Evolutionary conservation across 2,113 vertebrate species (phyloP), one percentile per base, ranked within the genome.

Genomic region (Muscicapa adusta): DNA sequence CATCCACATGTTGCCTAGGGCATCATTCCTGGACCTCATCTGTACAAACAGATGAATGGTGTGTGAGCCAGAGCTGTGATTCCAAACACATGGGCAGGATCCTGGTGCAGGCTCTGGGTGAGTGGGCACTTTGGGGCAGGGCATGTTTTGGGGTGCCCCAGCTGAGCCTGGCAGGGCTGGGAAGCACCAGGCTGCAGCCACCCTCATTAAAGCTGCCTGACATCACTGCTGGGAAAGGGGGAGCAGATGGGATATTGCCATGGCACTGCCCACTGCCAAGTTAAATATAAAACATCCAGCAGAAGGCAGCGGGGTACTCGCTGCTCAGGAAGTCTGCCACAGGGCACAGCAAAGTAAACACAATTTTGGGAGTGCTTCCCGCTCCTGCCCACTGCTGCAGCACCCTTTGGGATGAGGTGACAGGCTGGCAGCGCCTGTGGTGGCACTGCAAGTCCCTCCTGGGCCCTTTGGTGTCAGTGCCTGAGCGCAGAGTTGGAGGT

Each of bases 271-370:
- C 88, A 94, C 95, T 80, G 94, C 80, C 89, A 93, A 95, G 96
- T 96, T 95, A 97, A 97, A 97, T 97, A 96, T 95, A 95, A 95
- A 94, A 40, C 91, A 92, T 72, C 56, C 34, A 95, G 88, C 96
- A 95, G 95, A 95, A 96, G 95, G 95, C 91, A 94, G 85, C 2
- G 53, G 94, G 94, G 93, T 89, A 89, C 93, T 97, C 26, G 7
- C 94, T 74, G 91, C 92, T 97, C 88, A 85, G 94, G 91, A 95
- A 95, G 95, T 94, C 93, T 97, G 94, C 89, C 93, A 91, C 31
- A 7, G 90, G 91, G 75, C 85, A 91, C 3, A 47, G 95, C 72
- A 73, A 94, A 96, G 89, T 92, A 97, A 97, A 96, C 93, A 95
- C 34, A 67, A 20, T 78, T 96, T 80, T 77, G 11, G 0, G 73